Evolutionary conservation across 2,797 vertebrate genomes (phyloP).

Genomic region (Darevskia nairensis): DNA sequence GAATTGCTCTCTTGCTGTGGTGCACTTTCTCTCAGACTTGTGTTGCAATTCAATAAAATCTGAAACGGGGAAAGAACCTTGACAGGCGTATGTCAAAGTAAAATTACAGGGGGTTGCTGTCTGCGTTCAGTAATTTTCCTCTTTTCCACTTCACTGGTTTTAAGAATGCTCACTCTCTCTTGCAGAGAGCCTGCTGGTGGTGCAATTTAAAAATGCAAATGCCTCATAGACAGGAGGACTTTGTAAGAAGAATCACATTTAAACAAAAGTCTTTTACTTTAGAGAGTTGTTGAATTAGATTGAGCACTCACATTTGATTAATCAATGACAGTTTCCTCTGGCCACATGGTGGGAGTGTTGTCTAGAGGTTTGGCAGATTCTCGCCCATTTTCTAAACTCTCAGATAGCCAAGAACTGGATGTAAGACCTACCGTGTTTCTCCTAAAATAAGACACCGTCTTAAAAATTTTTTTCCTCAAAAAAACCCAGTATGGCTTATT

Average conservation of each 20-base stretch:
- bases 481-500: too few relatives aligned
- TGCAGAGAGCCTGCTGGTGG: constrained; percentile 18
- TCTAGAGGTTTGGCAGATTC: not conserved
- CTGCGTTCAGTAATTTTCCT: constrained; percentile 33
- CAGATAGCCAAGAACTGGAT: not conserved
- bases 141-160: constrained; percentile 34
- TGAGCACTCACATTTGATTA: not conserved
- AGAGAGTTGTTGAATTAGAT: constrained; percentile 17
- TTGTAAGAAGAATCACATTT: not conserved
- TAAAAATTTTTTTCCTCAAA: too few relatives aligned
- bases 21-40: constrained; percentile 12
- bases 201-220: constrained; percentile 40
- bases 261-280: constrained; percentile 9
- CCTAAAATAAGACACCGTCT: too few relatives aligned
- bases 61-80: constrained; percentile 11
- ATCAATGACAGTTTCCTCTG: not conserved
- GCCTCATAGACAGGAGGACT: not conserved
- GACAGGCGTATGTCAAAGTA: constrained; percentile 40
- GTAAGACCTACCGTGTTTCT: too few relatives aligned
- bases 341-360: constrained; percentile 38
- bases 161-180: constrained; percentile 25
- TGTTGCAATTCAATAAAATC: constrained; percentile 35
- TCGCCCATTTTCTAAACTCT: not conserved
- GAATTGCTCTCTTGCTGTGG: constrained; percentile 20
- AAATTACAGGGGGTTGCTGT: constrained; percentile 26